Evolutionary conservation across 2,797 vertebrate genomes (phyloP).

Genomic region (Numenius phaeopus): DNA sequence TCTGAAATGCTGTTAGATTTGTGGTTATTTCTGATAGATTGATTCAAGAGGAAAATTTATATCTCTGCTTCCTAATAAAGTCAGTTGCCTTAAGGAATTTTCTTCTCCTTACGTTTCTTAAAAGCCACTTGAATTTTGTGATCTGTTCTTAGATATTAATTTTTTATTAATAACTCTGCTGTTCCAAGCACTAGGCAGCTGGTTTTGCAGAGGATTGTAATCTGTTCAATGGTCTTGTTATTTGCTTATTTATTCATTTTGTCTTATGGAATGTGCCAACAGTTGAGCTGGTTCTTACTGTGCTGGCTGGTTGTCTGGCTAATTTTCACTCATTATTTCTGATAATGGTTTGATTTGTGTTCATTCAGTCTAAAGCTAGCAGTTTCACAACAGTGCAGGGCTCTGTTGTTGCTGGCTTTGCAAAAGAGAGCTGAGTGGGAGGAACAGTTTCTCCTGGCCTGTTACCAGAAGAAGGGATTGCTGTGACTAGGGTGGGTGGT

Average conservation of each 20-base stretch:
- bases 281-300: slow-evolving; percentile 6
- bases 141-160: not conserved
- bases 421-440: not conserved
- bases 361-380: not conserved
- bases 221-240: not conserved
- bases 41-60: not conserved
- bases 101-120: not conserved
- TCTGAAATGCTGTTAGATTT: not conserved
- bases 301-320: not conserved
- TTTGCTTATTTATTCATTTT: slow-evolving; percentile 14
- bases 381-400: not conserved
- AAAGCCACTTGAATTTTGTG: not conserved
- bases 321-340: slow-evolving; percentile 38
- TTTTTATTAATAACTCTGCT: not conserved
- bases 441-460: not conserved
- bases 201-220: not conserved
- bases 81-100: not conserved
- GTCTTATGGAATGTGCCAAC: not conserved
- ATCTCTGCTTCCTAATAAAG: not conserved
- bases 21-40: not conserved
- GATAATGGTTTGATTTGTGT: slow-evolving; percentile 18
- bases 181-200: not conserved
- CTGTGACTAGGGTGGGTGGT: not conserved
- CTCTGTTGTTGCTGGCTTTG: not conserved
- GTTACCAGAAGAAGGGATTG: not conserved